Evolutionary conservation across 2,797 vertebrate genomes (phyloP), one percentile per base, ranked within the genome.

Genomic region (Cuculus canorus): DNA sequence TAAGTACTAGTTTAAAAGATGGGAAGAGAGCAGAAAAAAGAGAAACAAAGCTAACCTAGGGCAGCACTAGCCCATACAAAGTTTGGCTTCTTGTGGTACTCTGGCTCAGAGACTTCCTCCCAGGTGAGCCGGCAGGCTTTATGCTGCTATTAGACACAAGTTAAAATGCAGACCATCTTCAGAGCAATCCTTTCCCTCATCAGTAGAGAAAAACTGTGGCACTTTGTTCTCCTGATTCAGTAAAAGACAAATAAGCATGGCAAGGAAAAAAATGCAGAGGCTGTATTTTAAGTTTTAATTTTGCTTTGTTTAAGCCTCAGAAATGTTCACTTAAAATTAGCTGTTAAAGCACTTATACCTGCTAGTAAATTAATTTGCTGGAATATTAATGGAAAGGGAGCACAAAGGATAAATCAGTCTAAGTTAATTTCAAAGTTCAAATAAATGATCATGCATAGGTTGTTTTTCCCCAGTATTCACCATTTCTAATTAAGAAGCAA

Each of bases 401-500:
- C 59, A 86, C 52, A 79, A 88, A 70, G 66, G 56, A 35, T 79
- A 60, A 59, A 72, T 84, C 70, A 64, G 72, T 64, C 43, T 48
- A 88, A 90, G 71, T 90, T 84, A 82, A 90, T 84, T 95, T 94
- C 52, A 81, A 66, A 93, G 86, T 79, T 85, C 54, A 84, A 70
- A 73, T 84, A 95, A 78, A 86, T 61, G n/a, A 65, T 93, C 11
- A 1, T 28, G 32, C 82, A 65, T 33, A 70, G 63, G 25, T 90
- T 95, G 90, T 94, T 96, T 93, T 96, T 86, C 73, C 88, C 52
- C 63, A 84, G 56, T 56, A 70, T 47, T 93, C 87, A 76, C 77
- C 35, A 60, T 86, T 84, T 84, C 95, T 93, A 94, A 94, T 96
- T 93, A 90, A 93, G 80, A 95, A 95, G 87, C 89, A 73, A 35